These are phyloP conservation scores for Spea hammondii DNA, from an alignment of 2,797 vertebrate genomes.

Conservation along the genomic window DNA sequence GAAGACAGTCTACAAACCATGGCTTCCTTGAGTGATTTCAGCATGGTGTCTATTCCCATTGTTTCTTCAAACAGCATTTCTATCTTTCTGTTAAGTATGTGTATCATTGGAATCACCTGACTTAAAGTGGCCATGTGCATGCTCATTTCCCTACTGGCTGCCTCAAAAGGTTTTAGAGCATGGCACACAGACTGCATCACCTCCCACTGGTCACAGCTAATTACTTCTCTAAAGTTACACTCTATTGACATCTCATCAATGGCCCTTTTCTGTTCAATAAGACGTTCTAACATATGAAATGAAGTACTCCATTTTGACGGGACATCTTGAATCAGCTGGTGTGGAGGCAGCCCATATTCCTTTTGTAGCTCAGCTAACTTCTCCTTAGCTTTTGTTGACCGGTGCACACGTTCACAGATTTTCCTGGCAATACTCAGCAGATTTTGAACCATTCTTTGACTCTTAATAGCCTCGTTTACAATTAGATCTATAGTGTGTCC, in stretches of 20 bases:
- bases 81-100: conserved; percentile 91
- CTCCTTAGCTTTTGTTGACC: conserved; percentile 86
- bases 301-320: conserved; percentile 94
- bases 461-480: conserved; percentile 95
- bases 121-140: conserved; percentile 86
- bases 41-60: conserved; percentile 96
- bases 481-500: conserved; percentile 90
- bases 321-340: conserved; percentile 89
- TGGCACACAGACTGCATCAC: conserved; percentile 96
- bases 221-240: conserved; percentile 92
- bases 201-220: conserved; percentile 97
- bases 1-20: conserved; percentile 88
- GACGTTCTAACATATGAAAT: conserved; percentile 91
- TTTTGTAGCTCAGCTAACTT: conserved; percentile 86
- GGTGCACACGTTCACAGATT: conserved; percentile 90
- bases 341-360: conserved; percentile 83
- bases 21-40: conserved; percentile 89
- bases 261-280: conserved; percentile 92
- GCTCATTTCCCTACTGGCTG: conserved; percentile 91
- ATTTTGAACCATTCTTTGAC: conserved; percentile 96
- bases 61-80: conserved; percentile 96
- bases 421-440: conserved; percentile 91
- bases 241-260: conserved; percentile 90
- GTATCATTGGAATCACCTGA: conserved; percentile 96
- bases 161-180: conserved; percentile 91